Evolutionary conservation across 2,113 vertebrate species (phyloP).

Genomic region (Trochalopteron elliotii): DNA sequence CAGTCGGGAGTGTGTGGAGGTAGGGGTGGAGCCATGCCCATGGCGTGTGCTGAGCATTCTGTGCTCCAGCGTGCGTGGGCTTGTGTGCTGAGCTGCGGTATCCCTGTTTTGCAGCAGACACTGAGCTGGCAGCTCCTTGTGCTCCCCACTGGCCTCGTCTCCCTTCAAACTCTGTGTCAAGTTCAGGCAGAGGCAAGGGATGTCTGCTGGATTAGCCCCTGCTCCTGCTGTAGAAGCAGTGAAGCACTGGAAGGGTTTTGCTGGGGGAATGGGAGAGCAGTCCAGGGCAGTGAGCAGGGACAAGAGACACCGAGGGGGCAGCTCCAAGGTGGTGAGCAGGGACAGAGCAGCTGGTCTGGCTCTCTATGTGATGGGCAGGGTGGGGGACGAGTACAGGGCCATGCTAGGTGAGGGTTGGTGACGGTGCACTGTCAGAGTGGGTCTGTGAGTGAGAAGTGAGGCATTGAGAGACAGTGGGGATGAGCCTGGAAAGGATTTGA

Average conservation of each 20-base stretch:
- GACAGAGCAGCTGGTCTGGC: background rate
- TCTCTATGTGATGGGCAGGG: fast-evolving
- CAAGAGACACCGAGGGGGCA: background rate
- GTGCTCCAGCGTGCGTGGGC: background rate
- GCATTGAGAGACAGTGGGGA: no score
- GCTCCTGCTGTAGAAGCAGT: background rate
- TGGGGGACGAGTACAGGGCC: background rate
- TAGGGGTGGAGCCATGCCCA: background rate
- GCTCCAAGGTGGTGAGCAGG: fast-evolving
- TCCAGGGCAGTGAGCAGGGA: fast-evolving
- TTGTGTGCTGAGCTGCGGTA: background rate
- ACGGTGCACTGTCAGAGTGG: fast-evolving
- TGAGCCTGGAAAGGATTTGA: background rate
- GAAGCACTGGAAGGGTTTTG: background rate
- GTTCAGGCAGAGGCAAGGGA: background rate
- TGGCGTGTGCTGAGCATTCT: fast-evolving
- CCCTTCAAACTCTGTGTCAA: background rate
- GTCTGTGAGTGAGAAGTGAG: background rate
- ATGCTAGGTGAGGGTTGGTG: background rate
- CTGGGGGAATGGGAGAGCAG: background rate
- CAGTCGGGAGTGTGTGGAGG: fast-evolving
- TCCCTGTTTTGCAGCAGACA: background rate
- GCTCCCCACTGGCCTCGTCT: background rate
- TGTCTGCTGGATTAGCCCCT: background rate
- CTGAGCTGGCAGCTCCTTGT: background rate